Conservation (phyloP, 2,888 invertebrate species). For the Xestia xanthographa region DNA sequence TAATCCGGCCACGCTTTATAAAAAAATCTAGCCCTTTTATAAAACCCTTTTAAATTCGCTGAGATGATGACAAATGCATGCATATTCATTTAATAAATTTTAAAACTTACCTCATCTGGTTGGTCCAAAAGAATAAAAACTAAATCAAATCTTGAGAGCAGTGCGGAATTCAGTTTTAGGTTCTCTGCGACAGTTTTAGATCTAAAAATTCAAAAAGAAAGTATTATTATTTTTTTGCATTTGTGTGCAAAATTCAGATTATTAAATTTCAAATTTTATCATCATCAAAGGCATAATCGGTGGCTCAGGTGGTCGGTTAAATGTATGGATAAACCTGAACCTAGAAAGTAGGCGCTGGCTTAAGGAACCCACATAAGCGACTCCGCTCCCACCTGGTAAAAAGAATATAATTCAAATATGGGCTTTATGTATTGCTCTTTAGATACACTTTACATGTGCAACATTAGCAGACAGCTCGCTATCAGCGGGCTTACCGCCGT, state of each 20-base stretch:
- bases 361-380: no score
- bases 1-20: no score
- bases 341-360: not conserved
- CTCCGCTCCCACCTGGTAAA: no score
- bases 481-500: no score
- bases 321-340: not conserved
- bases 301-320: not conserved
- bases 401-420: no score
- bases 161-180: conserved; percentile 95
- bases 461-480: no score
- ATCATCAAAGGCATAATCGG: no score
- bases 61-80: not conserved
- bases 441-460: no score
- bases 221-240: no score
- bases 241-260: not conserved
- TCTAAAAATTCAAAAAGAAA: conserved; percentile 76
- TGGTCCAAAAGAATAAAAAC: conserved; percentile 97
- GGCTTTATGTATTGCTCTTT: no score
- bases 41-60: not conserved
- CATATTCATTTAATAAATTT: not conserved
- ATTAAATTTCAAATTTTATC: no score
- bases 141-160: conserved; percentile 97
- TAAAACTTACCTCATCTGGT: conserved; percentile 93
- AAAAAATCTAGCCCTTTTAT: not conserved
- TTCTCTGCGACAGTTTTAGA: conserved; percentile 97